Percentiles rank a stretch among this genome's conserved stretches.
Evolutionary conservation across 2,888 invertebrate genomes (phyloP).

Genomic region (Pyrgus malvae): DNA sequence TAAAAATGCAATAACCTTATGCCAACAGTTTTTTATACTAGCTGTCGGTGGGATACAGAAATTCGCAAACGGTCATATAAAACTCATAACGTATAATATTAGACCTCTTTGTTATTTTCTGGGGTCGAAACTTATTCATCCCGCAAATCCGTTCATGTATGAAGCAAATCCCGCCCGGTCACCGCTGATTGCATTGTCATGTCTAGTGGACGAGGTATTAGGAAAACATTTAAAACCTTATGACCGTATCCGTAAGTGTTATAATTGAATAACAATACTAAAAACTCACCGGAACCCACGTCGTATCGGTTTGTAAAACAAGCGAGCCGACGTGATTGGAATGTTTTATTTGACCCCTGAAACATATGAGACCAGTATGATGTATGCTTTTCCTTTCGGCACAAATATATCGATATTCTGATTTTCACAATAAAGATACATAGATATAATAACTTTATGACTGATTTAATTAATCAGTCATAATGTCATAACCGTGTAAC

Average conservation of each 20-base stretch:
- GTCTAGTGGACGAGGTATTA: slow-evolving; percentile 55
- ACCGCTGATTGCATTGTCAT: slow-evolving; percentile 82
- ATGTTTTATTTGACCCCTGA: slow-evolving; percentile 74
- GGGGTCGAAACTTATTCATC: slow-evolving; percentile 82
- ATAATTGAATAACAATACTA: slow-evolving; percentile 35
- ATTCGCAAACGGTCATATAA: slow-evolving; percentile 73
- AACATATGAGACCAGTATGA: slow-evolving; percentile 78
- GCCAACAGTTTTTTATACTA: not conserved
- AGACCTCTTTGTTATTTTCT: slow-evolving; percentile 76
- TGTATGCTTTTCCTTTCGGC: slow-evolving; percentile 75
- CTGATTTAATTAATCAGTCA: too few species aligned
- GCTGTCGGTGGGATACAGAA: slow-evolving; percentile 50
- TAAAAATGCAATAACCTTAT: not conserved
- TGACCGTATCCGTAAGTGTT: slow-evolving; percentile 32
- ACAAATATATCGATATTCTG: slow-evolving; percentile 55
- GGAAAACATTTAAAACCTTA: slow-evolving; percentile 41
- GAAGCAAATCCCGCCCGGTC: slow-evolving; percentile 80
- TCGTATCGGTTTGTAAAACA: slow-evolving; percentile 80
- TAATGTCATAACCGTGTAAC: too few species aligned
- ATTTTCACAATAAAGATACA: slow-evolving; percentile 26
- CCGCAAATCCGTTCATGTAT: slow-evolving; percentile 81
- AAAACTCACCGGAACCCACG: slow-evolving; percentile 54
- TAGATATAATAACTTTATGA: too few species aligned
- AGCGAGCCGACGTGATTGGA: slow-evolving; percentile 79
- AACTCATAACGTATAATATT: slow-evolving; percentile 70